Conservation (phyloP, 2,113 vertebrate species). For the Hymenochirus boettgeri region DNA sequence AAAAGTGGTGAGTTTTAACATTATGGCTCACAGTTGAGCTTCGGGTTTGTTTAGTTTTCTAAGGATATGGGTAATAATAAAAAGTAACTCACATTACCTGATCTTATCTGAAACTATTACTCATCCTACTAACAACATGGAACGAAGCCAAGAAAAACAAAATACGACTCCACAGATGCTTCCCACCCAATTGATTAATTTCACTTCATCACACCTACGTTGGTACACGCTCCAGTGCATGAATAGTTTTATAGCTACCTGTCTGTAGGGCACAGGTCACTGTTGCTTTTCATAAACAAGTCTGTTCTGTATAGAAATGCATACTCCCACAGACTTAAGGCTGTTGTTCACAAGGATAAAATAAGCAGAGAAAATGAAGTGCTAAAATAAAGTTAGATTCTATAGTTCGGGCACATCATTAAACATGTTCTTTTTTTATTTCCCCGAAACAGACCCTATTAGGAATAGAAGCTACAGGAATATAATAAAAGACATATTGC, state of each 20-base stretch:
- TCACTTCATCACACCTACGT: not conserved
- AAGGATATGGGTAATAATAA: not conserved
- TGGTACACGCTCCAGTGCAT: not conserved
- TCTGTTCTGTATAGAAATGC: not conserved
- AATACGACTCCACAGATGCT: slow-evolving; percentile 8
- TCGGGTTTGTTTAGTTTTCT: too few species aligned
- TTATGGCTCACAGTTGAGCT: too few species aligned
- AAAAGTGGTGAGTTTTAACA: too few species aligned
- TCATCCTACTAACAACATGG: not conserved
- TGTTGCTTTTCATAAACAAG: not conserved
- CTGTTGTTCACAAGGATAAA: not conserved
- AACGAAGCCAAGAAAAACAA: not conserved
- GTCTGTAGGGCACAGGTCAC: slow-evolving; percentile 5
- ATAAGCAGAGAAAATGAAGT: not conserved
- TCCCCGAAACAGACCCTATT: too few species aligned
- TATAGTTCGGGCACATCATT: too few species aligned
- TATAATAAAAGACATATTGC: too few species aligned
- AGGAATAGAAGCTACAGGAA: too few species aligned
- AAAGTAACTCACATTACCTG: not conserved
- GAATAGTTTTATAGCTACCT: not conserved
- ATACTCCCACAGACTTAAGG: not conserved
- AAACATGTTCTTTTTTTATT: too few species aligned
- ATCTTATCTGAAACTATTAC: slow-evolving; percentile 9
- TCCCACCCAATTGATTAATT: not conserved
- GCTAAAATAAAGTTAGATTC: not conserved